Evolutionary conservation across 2,888 invertebrate species (phyloP).

Genomic region (Rotaria sp.): DNA sequence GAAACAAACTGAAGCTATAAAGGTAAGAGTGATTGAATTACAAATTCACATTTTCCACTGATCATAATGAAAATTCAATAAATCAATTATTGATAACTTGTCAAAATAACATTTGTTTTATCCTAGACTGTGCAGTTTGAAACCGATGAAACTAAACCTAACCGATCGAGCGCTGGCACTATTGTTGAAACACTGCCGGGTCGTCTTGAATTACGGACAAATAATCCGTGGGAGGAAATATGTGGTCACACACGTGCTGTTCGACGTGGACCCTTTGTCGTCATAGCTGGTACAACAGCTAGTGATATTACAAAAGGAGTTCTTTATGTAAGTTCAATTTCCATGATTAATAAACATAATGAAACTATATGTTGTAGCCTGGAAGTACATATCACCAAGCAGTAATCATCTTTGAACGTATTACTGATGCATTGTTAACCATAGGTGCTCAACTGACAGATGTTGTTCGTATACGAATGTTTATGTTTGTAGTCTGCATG

Average conservation of each 20-base stretch:
- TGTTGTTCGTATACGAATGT: neutral
- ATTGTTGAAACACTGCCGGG: neutral
- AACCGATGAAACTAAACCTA: neutral
- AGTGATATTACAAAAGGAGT: neutral
- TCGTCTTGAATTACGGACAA: neutral
- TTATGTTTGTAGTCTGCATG: neutral
- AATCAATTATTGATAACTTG: too few relatives aligned
- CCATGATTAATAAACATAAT: neutral
- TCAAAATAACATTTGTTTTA: too few relatives aligned
- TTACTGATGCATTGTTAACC: neutral
- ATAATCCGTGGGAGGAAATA: conserved; percentile 5
- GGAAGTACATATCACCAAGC: neutral
- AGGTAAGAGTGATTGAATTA: too few relatives aligned
- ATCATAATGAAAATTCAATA: too few relatives aligned
- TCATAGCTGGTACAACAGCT: neutral
- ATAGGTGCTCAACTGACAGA: neutral
- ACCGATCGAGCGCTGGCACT: neutral
- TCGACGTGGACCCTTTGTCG: neutral
- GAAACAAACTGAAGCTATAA: neutral
- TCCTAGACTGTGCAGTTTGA: neutral
- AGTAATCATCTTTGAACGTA: neutral
- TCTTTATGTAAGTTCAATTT: neutral
- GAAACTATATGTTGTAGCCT: neutral
- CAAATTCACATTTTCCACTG: too few relatives aligned
- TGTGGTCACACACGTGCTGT: conserved; percentile 8